phyloP scores from a whole-genome alignment of 1,140 invertebrate species.

The Pygmarrhopalites habei region DNA sequence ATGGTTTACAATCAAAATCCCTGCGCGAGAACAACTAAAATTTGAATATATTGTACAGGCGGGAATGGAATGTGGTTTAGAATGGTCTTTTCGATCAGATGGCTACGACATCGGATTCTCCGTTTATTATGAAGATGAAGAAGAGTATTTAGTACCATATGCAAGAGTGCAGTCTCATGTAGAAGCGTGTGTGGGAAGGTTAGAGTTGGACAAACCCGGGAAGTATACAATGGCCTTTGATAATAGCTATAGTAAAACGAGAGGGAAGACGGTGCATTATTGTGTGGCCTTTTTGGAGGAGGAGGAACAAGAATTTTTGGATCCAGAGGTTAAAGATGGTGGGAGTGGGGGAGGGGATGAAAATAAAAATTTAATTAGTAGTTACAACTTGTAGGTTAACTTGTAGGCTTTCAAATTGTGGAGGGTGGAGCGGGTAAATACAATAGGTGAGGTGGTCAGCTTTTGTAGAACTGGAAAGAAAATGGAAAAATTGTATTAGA shows the following conservation, averaged over 20 bases:
- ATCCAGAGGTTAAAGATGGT: too few species aligned
- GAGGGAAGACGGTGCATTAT: constrained; percentile 70
- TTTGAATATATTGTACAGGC: background rate
- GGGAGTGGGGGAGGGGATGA: background rate
- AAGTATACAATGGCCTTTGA: constrained; percentile 8
- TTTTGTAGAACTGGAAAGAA: too few species aligned
- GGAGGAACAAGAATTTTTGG: background rate
- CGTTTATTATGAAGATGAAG: constrained; percentile 1
- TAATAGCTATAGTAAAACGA: background rate
- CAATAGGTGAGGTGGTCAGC: too few species aligned
- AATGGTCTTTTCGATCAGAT: constrained; percentile 1
- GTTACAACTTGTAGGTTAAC: too few species aligned
- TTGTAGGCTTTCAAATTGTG: too few species aligned
- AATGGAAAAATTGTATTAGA: too few species aligned
- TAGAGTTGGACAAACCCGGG: background rate
- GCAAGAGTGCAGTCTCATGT: background rate
- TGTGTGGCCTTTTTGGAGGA: background rate
- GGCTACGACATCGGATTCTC: constrained; percentile 6
- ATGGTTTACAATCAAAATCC: constrained; percentile 12
- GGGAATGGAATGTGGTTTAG: background rate
- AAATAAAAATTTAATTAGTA: too few species aligned
- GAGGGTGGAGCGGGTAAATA: too few species aligned
- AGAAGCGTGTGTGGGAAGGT: background rate
- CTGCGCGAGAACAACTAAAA: background rate
- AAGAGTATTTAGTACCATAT: background rate